Conservation (phyloP, 2,113 vertebrate species). For the Podarcis muralis region DNA sequence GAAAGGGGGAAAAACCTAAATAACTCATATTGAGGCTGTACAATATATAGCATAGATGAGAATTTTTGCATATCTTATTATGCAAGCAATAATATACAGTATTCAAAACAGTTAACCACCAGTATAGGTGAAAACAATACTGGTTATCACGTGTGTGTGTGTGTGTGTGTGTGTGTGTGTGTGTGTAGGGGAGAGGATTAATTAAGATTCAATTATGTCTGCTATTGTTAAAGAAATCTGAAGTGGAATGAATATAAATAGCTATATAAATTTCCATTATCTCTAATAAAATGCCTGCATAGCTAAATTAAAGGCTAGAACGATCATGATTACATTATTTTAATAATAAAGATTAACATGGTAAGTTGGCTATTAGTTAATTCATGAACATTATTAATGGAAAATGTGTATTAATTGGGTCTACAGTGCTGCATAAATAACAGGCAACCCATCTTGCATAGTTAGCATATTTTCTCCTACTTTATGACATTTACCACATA, state of each 20-base stretch:
- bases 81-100: background rate
- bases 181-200: background rate
- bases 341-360: conserved; percentile 60
- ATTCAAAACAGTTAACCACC: background rate
- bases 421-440: conserved; percentile 49
- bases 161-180: background rate
- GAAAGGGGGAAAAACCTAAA: background rate
- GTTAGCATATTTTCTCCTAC: background rate
- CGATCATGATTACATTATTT: conserved; percentile 62
- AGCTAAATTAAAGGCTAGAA: conserved; percentile 50
- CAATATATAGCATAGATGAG: background rate
- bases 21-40: background rate
- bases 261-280: conserved; percentile 3
- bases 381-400: conserved; percentile 58
- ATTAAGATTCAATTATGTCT: background rate
- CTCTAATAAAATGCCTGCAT: conserved; percentile 46
- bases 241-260: conserved; percentile 3
- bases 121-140: background rate
- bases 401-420: conserved; percentile 61
- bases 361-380: conserved; percentile 63
- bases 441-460: background rate
- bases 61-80: background rate
- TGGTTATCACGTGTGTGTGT: background rate
- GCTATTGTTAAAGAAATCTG: conserved; percentile 1
- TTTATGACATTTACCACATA: background rate